phyloP scores from a whole-genome alignment of 2,888 invertebrate species.

The Eupeodes latifasciatus region DNA sequence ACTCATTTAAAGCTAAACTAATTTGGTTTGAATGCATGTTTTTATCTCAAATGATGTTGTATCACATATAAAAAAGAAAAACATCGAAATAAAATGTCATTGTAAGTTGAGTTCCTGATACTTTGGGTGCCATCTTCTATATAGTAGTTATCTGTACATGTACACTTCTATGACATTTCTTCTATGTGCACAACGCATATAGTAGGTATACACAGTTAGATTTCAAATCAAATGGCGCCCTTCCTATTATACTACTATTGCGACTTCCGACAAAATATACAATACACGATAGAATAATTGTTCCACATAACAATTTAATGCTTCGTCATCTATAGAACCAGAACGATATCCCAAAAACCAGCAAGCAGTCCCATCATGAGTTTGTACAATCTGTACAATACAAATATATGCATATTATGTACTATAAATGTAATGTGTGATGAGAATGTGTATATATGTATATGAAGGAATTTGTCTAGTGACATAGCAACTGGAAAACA shows the following conservation, averaged over 20 bases:
- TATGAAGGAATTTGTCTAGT: conserved; percentile 14
- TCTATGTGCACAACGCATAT: conserved; percentile 18
- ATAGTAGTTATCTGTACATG: too few relatives aligned
- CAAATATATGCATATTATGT: neutral
- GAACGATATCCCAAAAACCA: neutral
- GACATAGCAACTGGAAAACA: conserved; percentile 12
- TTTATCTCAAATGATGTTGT: conserved; percentile 36
- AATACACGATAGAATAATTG: conserved; percentile 60
- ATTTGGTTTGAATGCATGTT: conserved; percentile 59
- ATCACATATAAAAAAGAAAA: conserved; percentile 26
- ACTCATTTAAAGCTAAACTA: conserved; percentile 63
- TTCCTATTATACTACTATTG: conserved; percentile 22
- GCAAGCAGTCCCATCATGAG: conserved; percentile 12
- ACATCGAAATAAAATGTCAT: conserved; percentile 3
- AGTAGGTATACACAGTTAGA: conserved; percentile 17
- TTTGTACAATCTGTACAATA: neutral
- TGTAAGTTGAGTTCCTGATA: conserved; percentile 10
- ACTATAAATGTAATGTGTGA: too few relatives aligned
- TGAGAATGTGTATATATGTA: too few relatives aligned
- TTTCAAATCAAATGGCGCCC: conserved; percentile 52
- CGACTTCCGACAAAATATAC: conserved; percentile 28
- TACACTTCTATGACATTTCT: conserved; percentile 47
- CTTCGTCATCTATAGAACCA: conserved; percentile 30
- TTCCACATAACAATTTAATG: conserved; percentile 71
- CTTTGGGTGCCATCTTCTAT: conserved; percentile 13